Evolutionary conservation across 64 coral and sea anemone genomes (phyloP), one percentile per base, ranked within the genome.

Genomic region (Porites australiensis): DNA sequence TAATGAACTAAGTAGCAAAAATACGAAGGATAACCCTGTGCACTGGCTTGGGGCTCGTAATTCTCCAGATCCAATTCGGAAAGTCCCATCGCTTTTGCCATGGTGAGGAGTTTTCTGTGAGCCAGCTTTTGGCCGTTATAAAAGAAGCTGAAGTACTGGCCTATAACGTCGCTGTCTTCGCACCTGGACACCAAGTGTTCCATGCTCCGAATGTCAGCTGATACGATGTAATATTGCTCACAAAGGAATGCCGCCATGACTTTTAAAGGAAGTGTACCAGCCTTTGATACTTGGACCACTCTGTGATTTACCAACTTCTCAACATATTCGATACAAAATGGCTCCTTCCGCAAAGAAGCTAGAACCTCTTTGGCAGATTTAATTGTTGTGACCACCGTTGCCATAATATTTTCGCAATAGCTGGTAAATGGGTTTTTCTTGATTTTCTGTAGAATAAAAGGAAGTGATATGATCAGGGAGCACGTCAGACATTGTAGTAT

Each of bases 301-400:
- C 18, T 18, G 51, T 78, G 75, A n/a, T 55, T 55, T 11, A 19
- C 50, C 51, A 78, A 20, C n/a, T 54, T 78, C 19, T 57, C 0
- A 5, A 55, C 75, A 9, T 49, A 27, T 19, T 78, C 75, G 0
- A 78, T 22, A 7, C 19, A 78, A 50, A 78, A 78, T 12, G 75
- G 50, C 75, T 78, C 75, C 10, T 57, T 57, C 13, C 50, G 6
- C 6, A 78, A n/a, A 50, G 75, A 78, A 18, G 47, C 49, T n/a
- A 78, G 51, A 78, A 78, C 57, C 57, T 55, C 75, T 23, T 78
- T 55, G 19, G 51, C 75, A 78, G 75, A 57, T 78, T 78, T 57
- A 6, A 8, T 78, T 37, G 27, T 37, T 37, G 27, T 37, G 27
- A 37, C 27, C 0, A 37, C 27, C 27, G 27, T 37, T 37, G 27